These are phyloP conservation scores for Sinodicranocentrus sp. DNA, from an alignment of 2,888 invertebrate genomes.

Conservation along the genomic window DNA sequence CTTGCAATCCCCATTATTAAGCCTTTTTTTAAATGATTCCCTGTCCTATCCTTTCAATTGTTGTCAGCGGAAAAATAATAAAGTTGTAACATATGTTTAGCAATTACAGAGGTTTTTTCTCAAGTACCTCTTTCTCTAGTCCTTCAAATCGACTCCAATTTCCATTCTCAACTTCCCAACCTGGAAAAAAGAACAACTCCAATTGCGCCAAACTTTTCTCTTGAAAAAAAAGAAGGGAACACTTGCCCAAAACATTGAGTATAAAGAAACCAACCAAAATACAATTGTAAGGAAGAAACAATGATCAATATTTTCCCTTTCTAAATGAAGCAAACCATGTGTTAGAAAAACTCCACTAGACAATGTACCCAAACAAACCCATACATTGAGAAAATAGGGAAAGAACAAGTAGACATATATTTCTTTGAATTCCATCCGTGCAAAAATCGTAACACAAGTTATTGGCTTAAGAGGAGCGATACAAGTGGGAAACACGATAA, in stretches of 20 bases:
- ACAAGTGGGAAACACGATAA: not conserved
- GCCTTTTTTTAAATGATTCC: no score
- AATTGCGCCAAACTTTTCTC: not conserved
- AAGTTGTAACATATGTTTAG: no score
- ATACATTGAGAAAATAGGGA: not conserved
- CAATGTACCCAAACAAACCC: not conserved
- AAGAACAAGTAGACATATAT: not conserved
- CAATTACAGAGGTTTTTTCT: no score
- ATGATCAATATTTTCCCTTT: constrained; percentile 31
- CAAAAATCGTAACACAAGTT: constrained; percentile 32
- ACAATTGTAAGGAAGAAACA: not conserved
- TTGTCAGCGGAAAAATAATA: no score
- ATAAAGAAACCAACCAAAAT: not conserved
- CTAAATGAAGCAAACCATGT: not conserved
- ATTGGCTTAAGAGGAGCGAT: constrained; percentile 2
- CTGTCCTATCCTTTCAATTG: no score
- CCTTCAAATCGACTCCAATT: constrained; percentile 3
- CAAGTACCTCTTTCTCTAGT: no score
- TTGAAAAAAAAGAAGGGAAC: not conserved
- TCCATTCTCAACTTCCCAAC: not conserved
- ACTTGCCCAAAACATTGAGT: not conserved
- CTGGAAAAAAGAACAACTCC: not conserved
- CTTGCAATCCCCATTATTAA: no score
- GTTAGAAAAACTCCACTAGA: not conserved
- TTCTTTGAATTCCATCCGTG: constrained; percentile 8